Conservation (phyloP, 1,140 invertebrate genomes). For the Lepidurus arcticus region DNA sequence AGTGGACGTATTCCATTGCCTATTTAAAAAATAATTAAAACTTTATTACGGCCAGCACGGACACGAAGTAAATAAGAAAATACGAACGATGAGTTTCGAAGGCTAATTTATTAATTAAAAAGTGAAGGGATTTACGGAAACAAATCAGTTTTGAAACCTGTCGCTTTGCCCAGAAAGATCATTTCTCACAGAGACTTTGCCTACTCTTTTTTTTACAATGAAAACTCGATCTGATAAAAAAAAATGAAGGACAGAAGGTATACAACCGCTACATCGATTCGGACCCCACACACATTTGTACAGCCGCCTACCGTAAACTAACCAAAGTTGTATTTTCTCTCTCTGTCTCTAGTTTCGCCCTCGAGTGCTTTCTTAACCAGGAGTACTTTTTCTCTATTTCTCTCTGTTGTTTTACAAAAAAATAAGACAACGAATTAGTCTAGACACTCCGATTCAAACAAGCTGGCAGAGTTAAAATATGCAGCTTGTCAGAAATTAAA, state of each 20-base stretch:
- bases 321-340: background rate
- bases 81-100: too few relatives aligned
- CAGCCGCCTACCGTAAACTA: background rate
- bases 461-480: background rate
- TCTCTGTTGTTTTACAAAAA: background rate
- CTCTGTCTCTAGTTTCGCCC: background rate
- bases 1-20: too few relatives aligned
- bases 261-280: background rate
- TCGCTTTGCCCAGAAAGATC: background rate
- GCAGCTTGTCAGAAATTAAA: background rate
- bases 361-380: background rate
- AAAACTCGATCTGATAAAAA: background rate
- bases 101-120: too few relatives aligned
- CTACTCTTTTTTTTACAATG: background rate
- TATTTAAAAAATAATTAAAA: too few relatives aligned
- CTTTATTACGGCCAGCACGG: too few relatives aligned
- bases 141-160: too few relatives aligned
- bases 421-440: background rate
- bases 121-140: too few relatives aligned
- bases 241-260: background rate
- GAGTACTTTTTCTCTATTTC: background rate
- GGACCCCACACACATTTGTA: background rate
- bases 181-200: background rate
- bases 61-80: too few relatives aligned
- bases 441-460: background rate